Evolutionary conservation across 2,113 vertebrate genomes (phyloP), one percentile per base, ranked within the genome.

Genomic region (Thomomys bottae): DNA sequence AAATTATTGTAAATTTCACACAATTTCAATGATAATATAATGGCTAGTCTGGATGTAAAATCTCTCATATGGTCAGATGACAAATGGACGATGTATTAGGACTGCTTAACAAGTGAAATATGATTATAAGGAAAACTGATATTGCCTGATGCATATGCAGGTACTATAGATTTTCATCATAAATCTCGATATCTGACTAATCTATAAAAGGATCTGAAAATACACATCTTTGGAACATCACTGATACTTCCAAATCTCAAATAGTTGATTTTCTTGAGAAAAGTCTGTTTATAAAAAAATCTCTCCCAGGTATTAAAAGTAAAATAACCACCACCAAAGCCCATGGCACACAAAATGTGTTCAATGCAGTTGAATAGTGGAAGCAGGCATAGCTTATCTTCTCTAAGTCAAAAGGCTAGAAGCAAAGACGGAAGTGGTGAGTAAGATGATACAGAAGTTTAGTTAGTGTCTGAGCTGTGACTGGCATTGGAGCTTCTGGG

Each of bases 221-320:
- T 64, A 63, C 1, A 49, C 66, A 34, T 93, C 64, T 94, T 89
- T 90, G 75, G 75, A 71, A 87, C 11, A 77, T 73, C 15, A 84
- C 26, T 1, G 1, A 1, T 88, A 54, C 34, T 78, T 89, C 30
- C 64, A 38, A 90, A 76, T 94, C n/a, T 93, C 23, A 95, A 87
- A 78, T 77, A 64, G 20, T 18, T 88, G 81, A 85, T 93, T 80
- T 88, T 93, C 85, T 90, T 92, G 71, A 93, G 83, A 94, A 83
- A 72, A 21, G 45, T 79, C 83, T 88, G n/a, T 72, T 88, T 64
- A 18, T 76, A 73, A 80, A 68, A 80, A 68, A 73, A 17, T 66
- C 1, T 17, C 17, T 59, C 36, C n/a, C 40, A 87, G 77, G 10
- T 49, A 49, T n/a, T 79, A 90, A 64, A 68, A 77, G 59, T 85